Conservation (phyloP, 2,113 vertebrate genomes). For the Cheilinus undulatus region DNA sequence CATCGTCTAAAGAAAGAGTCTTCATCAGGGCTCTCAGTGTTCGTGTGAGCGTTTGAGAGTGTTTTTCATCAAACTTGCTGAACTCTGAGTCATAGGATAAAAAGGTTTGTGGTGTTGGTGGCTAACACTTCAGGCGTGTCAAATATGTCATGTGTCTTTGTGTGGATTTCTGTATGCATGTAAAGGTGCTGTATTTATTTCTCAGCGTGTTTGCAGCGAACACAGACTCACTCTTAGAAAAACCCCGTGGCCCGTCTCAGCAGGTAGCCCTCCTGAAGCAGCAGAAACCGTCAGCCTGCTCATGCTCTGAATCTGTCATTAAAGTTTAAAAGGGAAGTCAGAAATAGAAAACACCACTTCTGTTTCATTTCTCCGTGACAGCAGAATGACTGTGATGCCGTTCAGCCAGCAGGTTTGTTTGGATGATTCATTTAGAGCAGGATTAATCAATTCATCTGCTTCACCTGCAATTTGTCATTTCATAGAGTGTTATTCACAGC, state of each 20-base stretch:
- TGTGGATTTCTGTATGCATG: background rate
- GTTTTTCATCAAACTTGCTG: background rate
- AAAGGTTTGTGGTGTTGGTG: background rate
- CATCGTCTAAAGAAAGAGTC: too few relatives aligned
- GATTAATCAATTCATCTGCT: background rate
- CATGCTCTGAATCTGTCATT: conserved; percentile 12
- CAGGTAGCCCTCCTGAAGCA: background rate
- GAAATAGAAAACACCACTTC: background rate
- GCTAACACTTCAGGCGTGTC: background rate
- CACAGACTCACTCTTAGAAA: conserved; percentile 11
- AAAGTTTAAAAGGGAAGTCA: conserved; percentile 4
- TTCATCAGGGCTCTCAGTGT: too few relatives aligned
- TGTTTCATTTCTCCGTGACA: background rate
- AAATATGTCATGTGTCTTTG: background rate
- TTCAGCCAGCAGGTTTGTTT: background rate
- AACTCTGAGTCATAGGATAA: conserved; percentile 6
- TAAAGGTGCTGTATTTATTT: background rate
- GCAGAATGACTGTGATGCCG: background rate
- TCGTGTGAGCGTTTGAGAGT: conserved; percentile 2
- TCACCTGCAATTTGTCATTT: background rate
- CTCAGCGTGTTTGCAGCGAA: background rate
- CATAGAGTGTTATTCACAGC: background rate
- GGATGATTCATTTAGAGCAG: too few relatives aligned
- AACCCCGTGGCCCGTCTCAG: background rate
- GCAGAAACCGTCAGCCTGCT: conserved; percentile 4